Conservation (phyloP, 2,888 invertebrate genomes). For the Drosophila ochracea region DNA sequence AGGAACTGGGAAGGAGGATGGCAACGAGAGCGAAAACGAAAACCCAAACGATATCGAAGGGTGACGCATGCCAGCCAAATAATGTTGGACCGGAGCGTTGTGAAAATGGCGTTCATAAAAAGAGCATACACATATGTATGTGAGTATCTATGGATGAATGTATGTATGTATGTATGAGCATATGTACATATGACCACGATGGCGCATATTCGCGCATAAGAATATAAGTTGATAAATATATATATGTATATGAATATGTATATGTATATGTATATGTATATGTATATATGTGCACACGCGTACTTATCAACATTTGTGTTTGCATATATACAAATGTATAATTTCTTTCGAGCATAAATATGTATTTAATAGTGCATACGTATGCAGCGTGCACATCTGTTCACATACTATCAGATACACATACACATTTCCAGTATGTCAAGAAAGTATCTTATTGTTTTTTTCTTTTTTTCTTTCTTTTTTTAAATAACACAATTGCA, state of each 20-base stretch:
- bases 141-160: background rate
- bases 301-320: constrained; percentile 17
- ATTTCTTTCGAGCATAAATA: constrained; percentile 21
- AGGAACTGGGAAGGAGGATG: background rate
- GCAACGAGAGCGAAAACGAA: constrained; percentile 28
- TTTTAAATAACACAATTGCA: background rate
- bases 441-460: background rate
- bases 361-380: constrained; percentile 18
- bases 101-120: constrained; percentile 67
- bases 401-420: constrained; percentile 2
- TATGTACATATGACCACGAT: constrained; percentile 30
- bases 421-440: background rate
- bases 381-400: constrained; percentile 16
- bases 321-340: constrained; percentile 19
- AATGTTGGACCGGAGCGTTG: constrained; percentile 57
- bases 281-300: background rate
- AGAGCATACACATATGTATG: constrained; percentile 32
- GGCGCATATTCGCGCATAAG: constrained; percentile 39
- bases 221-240: constrained; percentile 25
- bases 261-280: background rate
- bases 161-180: constrained; percentile 3
- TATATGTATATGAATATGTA: background rate
- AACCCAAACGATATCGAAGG: constrained; percentile 55
- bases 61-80: constrained; percentile 60
- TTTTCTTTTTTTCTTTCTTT: too few species aligned